Evolutionary conservation across 2,888 invertebrate genomes (phyloP), one percentile per base, ranked within the genome.

Genomic region (Cynaeus angustus): DNA sequence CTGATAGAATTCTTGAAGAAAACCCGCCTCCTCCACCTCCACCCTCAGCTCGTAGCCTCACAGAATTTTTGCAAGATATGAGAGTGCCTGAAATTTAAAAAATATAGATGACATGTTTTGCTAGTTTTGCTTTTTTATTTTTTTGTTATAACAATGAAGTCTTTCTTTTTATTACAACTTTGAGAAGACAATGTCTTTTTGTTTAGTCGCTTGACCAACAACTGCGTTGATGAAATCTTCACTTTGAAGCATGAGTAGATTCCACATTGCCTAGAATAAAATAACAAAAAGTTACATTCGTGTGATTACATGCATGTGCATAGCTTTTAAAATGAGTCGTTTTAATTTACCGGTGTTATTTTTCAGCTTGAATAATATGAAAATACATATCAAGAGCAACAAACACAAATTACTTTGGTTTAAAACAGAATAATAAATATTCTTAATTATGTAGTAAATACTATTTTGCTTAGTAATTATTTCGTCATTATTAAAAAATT

Each of bases 181-280:
- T 16, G 97, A 91, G 85, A 94, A 98, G 10, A 88, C 86, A 0
- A 96, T 90, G 71, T 90, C 87, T 58, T 90, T 86, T 28, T 90
- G 88, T 82, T 95, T 96, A 0, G 91, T 90, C 12, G 90, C 90
- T 74, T 89, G 88, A 0, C 95, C 94, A 81, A 92, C 90, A 0
- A 92, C 92, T 0, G 96, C 92, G 79, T 93, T 94, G 48, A 91
- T 84, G 59, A 96, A 88, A 82, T 99, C 98, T 82, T 97, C 96
- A 76, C 96, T 96, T 85, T 97, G 97, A 13, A 98, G 86, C 89
- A 94, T 92, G n/a, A 89, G 83, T 83, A 93, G 92, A 85, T 98
- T 98, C 83, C 93, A 89, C 26, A 89, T 83, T 10, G 90, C 90
- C 97, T 98, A 86, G 58, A 88, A 21, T 21, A 21, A 4, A 21